Evolutionary conservation across 2,113 vertebrate genomes (phyloP).

Genomic region (Nyctereutes procyonoides): DNA sequence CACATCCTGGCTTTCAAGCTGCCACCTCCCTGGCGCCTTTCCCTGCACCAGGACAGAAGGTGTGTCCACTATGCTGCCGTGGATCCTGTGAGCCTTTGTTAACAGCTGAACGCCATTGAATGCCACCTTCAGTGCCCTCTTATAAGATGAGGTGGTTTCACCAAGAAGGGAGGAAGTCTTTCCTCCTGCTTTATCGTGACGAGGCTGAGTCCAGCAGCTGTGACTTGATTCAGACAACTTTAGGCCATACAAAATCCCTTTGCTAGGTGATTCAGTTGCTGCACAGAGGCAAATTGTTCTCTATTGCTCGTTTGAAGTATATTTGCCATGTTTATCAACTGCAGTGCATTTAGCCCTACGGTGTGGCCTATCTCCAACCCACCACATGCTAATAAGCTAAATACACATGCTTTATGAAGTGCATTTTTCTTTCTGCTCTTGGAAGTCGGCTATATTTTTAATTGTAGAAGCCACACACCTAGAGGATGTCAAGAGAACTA

Average conservation of each 20-base stretch:
- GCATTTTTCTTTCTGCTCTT: conserved; percentile 65
- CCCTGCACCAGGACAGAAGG: background rate
- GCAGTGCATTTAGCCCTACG: conserved; percentile 65
- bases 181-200: background rate
- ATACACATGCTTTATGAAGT: conserved; percentile 49
- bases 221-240: conserved; percentile 38
- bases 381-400: conserved; percentile 52
- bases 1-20: background rate
- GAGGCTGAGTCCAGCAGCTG: background rate
- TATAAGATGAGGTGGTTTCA: conserved; percentile 64
- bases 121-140: conserved; percentile 19
- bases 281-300: conserved; percentile 58
- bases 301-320: conserved; percentile 54
- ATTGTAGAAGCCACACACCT: conserved; percentile 14
- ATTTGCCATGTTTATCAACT: conserved; percentile 64
- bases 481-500: background rate
- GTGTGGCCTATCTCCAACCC: conserved; percentile 57
- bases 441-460: conserved; percentile 60
- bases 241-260: conserved; percentile 24
- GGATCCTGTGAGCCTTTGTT: background rate
- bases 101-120: background rate
- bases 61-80: background rate
- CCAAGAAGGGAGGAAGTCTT: conserved; percentile 43
- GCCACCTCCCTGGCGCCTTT: background rate
- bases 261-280: conserved; percentile 55